Evolutionary conservation across 2,888 invertebrate species (phyloP), one percentile per base, ranked within the genome.

Genomic region (Cephus sareptanus): DNA sequence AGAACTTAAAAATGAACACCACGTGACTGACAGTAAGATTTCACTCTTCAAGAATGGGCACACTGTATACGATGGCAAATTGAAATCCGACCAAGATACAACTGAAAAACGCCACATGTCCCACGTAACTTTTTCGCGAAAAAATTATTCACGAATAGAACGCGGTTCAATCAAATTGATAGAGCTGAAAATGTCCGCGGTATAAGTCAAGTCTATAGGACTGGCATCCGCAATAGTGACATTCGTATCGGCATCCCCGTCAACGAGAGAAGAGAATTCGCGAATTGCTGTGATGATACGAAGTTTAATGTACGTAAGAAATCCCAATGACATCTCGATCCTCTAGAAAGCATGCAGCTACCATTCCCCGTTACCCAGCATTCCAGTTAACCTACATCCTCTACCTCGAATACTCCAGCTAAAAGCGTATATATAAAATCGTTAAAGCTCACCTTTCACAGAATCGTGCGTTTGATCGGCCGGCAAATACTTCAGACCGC

Each of bases 401-500:
- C 56, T 56, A 23, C 23, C 23, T 9, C 56, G 4, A 56, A 56
- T 9, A 56, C 56, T 56, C 9, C 23, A 37, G 15, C 56, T 56
- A 56, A 23, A 56, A 56, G 56, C 56, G 56, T 56, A 56, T 23
- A 40, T 9, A 56, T 56, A 15, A 71, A 34, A 71, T 34, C 69
- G 37, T 30, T 69, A 71, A 76, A 56, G 83, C 85, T 85, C 82
- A 85, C 85, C 81, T 78, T 83, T 82, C 23, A 80, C 83, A 33
- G 82, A 81, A 69, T 76, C 80, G 78, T 77, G 78, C 77, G 78
- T 76, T 30, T 75, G 76, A 74, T 77, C 79, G 79, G 77, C 81
- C 79, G 71, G 73, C 81, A 71, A 76, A 37, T 68, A 76, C 79
- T 87, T 90, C 79, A 88, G 79, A 76, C 85, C 86, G 77, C 91